Evolutionary conservation across 1,140 invertebrate species (phyloP).

Genomic region (Kradibia gibbosae): DNA sequence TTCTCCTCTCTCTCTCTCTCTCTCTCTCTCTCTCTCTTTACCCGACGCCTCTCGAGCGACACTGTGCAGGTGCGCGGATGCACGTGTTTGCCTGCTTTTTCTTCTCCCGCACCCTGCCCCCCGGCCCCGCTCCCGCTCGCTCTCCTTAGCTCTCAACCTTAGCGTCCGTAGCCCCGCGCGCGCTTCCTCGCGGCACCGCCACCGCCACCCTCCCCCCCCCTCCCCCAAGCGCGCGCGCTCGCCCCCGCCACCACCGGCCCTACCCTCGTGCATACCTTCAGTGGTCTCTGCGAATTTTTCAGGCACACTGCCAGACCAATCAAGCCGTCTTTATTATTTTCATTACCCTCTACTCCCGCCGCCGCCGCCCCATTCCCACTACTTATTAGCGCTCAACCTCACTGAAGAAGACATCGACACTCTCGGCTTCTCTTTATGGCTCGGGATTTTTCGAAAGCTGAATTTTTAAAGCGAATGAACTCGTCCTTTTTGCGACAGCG

Average conservation of each 20-base stretch:
- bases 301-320: constrained; percentile 5
- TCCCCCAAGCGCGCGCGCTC: too few species aligned
- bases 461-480: constrained; percentile 35
- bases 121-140: not conserved
- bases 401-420: not conserved
- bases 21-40: too few species aligned
- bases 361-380: too few species aligned
- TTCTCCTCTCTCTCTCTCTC: not conserved
- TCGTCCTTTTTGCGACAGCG: not conserved
- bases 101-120: too few species aligned
- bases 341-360: too few species aligned
- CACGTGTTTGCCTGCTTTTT: constrained; percentile 5
- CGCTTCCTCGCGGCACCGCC: not conserved
- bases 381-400: not conserved
- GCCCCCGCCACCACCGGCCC: too few species aligned
- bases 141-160: not conserved
- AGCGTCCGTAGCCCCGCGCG: too few species aligned
- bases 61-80: constrained; percentile 35
- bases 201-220: too few species aligned
- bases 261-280: too few species aligned
- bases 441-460: not conserved
- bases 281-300: too few species aligned
- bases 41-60: constrained; percentile 18
- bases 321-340: too few species aligned
- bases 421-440: not conserved